Base-by-base conservation (phyloP, 64 coral and sea anemone genomes). In the Montipora cactus region DNA sequence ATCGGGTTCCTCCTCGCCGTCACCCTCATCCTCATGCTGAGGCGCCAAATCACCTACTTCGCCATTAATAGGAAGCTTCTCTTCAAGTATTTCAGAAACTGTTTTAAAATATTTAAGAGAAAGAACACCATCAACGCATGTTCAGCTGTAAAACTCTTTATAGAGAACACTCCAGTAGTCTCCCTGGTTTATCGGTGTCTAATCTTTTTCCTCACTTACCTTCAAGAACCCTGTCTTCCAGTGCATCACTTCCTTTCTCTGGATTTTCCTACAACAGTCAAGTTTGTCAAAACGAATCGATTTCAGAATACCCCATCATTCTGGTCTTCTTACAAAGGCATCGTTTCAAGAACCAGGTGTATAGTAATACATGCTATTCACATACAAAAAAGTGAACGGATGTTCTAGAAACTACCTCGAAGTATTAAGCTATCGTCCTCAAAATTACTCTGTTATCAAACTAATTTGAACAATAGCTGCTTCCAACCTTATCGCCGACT, bases 401-500 rank as follows among this genome's bases (percentile, higher is more conserved):
- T 37, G 37, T 37, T 37, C 37, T 37, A 37, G 37, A 37, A 37
- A 37, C 37, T 37, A 37, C 37, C 37, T 37, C 37, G 37, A 37
- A 37, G 37, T 37, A 37, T 37, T 37, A 37, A 37, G 37, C 37
- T 37, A 37, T 37, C 37, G 37, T 37, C 37, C 37, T 37, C 37
- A 37, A 37, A 37, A 37, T 37, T 57, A 11, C 11, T 57, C 53
- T 57, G 3, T 57, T 57, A 57, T 57, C 53, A 57, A 57, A 6
- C 6, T 57, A 2, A 57, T 16, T 18, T 14, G 18, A 16, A n/a
- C 64, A 12, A n/a, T 13, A 58, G 11, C 1, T 5, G 12, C 61
- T 19, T 67, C 59, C 5, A 47, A 84, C 81, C 81, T 84, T 84
- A 0, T 84, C 81, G 12, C 81, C 58, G 3, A 84, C 59, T 47